Conservation (phyloP, 2,888 invertebrate genomes). For the Carabus problematicus region DNA sequence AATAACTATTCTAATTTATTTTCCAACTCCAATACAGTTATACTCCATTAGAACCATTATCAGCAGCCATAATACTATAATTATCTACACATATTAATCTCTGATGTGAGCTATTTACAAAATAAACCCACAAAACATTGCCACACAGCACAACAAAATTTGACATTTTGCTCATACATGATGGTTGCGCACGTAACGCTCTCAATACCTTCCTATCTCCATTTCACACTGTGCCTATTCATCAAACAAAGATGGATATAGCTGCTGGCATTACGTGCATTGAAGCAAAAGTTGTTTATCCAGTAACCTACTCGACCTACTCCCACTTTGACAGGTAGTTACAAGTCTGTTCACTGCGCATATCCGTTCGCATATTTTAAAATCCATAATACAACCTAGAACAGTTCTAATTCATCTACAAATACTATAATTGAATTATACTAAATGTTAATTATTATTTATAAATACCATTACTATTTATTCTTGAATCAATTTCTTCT, state of each 20-base stretch:
- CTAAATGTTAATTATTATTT: no score
- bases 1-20: not conserved
- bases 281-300: slow-evolving; percentile 35
- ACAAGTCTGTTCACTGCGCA: slow-evolving; percentile 22
- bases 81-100: slow-evolving; percentile 1
- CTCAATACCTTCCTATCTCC: not conserved
- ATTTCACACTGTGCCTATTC: not conserved
- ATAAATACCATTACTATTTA: no score
- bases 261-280: not conserved
- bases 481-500: no score
- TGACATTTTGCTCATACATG: slow-evolving; percentile 36
- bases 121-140: slow-evolving; percentile 31
- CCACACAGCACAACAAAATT: slow-evolving; percentile 41
- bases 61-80: slow-evolving; percentile 5
- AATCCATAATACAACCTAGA: not conserved
- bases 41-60: not conserved
- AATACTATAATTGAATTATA: no score
- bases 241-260: slow-evolving; percentile 13
- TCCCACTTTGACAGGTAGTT: slow-evolving; percentile 36
- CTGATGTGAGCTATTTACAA: slow-evolving; percentile 24
- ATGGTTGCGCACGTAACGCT: not conserved
- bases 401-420: no score
- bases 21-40: not conserved
- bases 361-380: not conserved
- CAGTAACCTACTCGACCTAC: slow-evolving; percentile 28